Base-by-base conservation (phyloP, 2,888 invertebrate genomes). In the Lordiphosa fenestrarum region DNA sequence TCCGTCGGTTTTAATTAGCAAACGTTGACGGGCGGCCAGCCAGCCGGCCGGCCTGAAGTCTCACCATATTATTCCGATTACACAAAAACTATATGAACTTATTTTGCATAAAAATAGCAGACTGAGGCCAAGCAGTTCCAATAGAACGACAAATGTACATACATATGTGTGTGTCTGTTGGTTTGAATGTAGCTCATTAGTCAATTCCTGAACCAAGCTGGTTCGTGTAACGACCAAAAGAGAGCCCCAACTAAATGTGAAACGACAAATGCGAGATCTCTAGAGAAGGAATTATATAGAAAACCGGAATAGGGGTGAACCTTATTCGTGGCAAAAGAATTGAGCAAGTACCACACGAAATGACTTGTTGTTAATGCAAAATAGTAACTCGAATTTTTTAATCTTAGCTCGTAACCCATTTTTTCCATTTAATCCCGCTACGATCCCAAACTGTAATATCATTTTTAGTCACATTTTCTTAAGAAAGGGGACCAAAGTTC, bases 41-140 rank as follows among this genome's bases (percentile, higher is more conserved):
- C 66, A 39, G 58, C 23, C 66, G 60, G 51, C 46, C 25, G 62
- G 40, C 55, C 66, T 59, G 63, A 55, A 54, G 78, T 53, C 55
- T 66, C 56, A 51, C 54, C 82, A 64, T 81, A 67, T 63, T 84
- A 77, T 77, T 82, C 63, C 77, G 82, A 78, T 84, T 82, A 74
- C 75, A 71, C 21, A 44, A 44, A 44, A 82, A 67, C 83, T 66
- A 73, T 73, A 83, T 25, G 25, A 25, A 25, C 68, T 71, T 64
- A 77, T 82, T 84, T 77, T 63, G 77, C 78, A 82, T 83, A 65
- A 67, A 82, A 84, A 84, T 74, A 84, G 80, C 68, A 60, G 44
- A 55, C 50, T 33, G 33, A 44, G 46, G 39, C 39, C 49, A 49
- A 66, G 66, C 62, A 50, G 35, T 57, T 62, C 44, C 40, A 64